Base-by-base conservation (phyloP, 1,140 invertebrate species). In the Trissolcus basalis region DNA sequence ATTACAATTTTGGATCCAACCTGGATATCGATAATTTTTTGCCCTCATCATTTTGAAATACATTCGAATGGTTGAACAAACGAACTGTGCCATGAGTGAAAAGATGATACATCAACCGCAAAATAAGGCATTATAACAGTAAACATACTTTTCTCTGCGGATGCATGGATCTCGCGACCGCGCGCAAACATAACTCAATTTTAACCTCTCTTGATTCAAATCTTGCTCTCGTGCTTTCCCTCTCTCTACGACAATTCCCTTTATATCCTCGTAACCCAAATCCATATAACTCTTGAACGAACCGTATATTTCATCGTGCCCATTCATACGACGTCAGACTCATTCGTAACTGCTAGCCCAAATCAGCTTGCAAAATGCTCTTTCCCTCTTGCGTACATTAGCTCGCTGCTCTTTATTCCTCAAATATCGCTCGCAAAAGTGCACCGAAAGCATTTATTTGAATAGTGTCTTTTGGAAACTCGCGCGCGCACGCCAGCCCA, bases 251-350 rank as follows among this genome's bases (percentile, higher is more conserved):
- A 63, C 64, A 74, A 68, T 58, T 68, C 68, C 59, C 71, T 64
- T 74, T 74, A 27, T 27, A 68, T 74, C 64, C 64, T 41, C 64
- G 51, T 68, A 74, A 74, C 63, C 64, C 64, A 58, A 74, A 74
- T 68, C 64, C 63, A 53, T 58, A 68, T 58, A 74, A 58, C 53
- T 68, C 64, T 56, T 56, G 12, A 51, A 16, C 55, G 13, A 67
- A 60, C 54, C 63, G 51, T 74, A 74, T 27, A 27, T 74, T 74
- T 74, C 64, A 68, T 47, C 53, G 64, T 50, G 43, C 41, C 59
- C 59, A 75, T 75, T 75, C 64, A 75, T 69, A 75, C 19, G 6
- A 27, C 72, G 72, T 75, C 72, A 75, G 64, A 69, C 64, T 75
- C 72, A 75, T 68, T 75, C 64, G 41, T 63, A 74, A 67, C 61